Conservation (phyloP, 1,140 invertebrate species). For the Drosophila erecta region DNA sequence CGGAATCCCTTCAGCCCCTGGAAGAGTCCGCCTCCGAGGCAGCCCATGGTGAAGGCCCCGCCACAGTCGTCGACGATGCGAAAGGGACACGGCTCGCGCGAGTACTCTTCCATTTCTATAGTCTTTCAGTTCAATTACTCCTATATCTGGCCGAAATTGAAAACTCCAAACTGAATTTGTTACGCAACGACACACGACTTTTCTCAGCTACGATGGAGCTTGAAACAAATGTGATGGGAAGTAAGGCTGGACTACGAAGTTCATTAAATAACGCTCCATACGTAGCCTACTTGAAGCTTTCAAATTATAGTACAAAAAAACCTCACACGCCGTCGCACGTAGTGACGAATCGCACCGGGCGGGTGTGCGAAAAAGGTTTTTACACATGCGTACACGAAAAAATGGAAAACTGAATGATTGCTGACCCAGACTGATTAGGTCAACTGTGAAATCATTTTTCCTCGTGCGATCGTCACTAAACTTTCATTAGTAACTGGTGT, state of each 20-base stretch:
- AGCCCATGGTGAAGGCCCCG: slow-evolving; percentile 99
- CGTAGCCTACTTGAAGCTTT: not conserved
- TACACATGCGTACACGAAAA: too few relatives aligned
- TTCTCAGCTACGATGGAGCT: not conserved
- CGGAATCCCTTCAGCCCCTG: slow-evolving; percentile 98
- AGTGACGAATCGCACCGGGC: too few relatives aligned
- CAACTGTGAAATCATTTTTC: too few relatives aligned
- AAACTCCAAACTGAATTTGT: slow-evolving; percentile 1
- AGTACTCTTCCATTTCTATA: slow-evolving; percentile 93
- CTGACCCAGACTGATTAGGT: too few relatives aligned
- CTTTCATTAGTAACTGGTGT: too few relatives aligned
- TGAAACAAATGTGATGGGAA: not conserved
- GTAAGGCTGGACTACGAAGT: not conserved
- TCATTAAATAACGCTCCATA: too few relatives aligned
- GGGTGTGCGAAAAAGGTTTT: too few relatives aligned
- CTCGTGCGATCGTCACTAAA: too few relatives aligned
- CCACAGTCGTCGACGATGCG: slow-evolving; percentile 86
- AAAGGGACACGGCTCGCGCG: slow-evolving; percentile 87
- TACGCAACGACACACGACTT: not conserved
- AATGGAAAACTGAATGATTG: too few relatives aligned
- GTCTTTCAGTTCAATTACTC: not conserved
- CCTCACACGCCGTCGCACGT: too few relatives aligned
- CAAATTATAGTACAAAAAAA: too few relatives aligned
- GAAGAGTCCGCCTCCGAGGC: slow-evolving; percentile 97
- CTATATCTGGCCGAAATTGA: slow-evolving; percentile 4